Evolutionary conservation across 2,797 vertebrate species (phyloP).

Genomic region (Bufotes viridis): DNA sequence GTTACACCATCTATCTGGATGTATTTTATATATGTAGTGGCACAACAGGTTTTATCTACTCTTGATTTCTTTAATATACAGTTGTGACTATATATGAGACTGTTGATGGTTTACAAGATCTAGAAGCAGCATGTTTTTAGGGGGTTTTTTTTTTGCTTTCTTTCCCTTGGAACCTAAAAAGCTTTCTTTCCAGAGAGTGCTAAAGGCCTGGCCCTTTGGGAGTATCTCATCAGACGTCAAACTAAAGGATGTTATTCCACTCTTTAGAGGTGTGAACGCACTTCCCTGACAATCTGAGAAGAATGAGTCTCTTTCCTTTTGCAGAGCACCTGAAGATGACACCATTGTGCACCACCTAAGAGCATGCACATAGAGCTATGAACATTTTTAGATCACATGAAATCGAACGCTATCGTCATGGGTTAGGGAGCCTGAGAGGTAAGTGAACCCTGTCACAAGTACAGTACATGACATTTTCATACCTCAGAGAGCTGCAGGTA

Average conservation of each 20-base stretch:
- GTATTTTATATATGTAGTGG: no score
- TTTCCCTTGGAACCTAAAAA: neutral
- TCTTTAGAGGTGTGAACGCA: neutral
- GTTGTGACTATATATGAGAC: neutral
- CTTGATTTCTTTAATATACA: neutral
- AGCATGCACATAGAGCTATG: neutral
- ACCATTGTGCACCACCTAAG: neutral
- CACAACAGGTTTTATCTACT: no score
- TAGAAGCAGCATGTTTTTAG: neutral
- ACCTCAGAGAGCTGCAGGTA: neutral
- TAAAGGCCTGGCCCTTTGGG: neutral
- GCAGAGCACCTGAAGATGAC: neutral
- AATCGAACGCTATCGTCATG: neutral
- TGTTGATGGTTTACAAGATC: neutral
- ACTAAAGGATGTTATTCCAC: neutral
- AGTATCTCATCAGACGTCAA: neutral
- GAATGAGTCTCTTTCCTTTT: neutral
- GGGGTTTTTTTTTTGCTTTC: neutral
- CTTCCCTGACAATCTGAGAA: neutral
- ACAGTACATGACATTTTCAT: constrained; percentile 1
- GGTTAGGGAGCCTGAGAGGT: neutral
- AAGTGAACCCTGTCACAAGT: neutral
- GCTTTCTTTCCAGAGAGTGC: neutral
- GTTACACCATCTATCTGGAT: no score
- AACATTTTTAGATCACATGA: constrained; percentile 7